Evolutionary conservation across 2,888 invertebrate genomes (phyloP).

Genomic region (Hypercompe scribonia): DNA sequence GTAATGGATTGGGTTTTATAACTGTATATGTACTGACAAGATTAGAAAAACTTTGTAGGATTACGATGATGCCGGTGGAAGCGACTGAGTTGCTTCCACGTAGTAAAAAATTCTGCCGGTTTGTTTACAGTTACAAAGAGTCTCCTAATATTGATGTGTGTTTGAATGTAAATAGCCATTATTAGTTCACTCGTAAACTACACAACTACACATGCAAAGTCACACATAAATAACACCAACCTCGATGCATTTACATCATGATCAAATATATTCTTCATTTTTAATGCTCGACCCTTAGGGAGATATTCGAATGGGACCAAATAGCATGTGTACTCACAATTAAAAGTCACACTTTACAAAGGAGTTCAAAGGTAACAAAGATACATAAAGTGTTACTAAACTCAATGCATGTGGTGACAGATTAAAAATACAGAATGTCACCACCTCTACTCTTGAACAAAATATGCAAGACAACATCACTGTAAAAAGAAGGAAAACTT

Average conservation of each 20-base stretch:
- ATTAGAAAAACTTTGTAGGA: background rate
- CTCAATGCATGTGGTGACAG: too few species aligned
- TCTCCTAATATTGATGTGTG: too few species aligned
- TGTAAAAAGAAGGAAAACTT: too few species aligned
- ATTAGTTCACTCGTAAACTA: background rate
- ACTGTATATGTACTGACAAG: slow-evolving; percentile 34
- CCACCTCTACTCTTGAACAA: too few species aligned
- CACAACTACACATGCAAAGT: background rate
- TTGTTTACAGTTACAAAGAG: background rate
- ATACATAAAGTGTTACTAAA: too few species aligned
- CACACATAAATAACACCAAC: background rate
- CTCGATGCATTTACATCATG: background rate
- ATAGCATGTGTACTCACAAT: too few species aligned
- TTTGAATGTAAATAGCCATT: too few species aligned
- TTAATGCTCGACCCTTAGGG: background rate
- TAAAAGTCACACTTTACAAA: too few species aligned
- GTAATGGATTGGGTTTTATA: slow-evolving; percentile 38
- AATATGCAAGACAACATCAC: too few species aligned
- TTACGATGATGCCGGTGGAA: background rate
- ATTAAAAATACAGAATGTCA: too few species aligned
- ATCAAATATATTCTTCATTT: background rate
- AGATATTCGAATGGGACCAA: background rate
- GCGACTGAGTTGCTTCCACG: background rate
- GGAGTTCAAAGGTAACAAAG: too few species aligned
- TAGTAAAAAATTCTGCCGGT: background rate